Base-by-base conservation (phyloP, 1,140 invertebrate genomes). In the Heliconius congener region DNA sequence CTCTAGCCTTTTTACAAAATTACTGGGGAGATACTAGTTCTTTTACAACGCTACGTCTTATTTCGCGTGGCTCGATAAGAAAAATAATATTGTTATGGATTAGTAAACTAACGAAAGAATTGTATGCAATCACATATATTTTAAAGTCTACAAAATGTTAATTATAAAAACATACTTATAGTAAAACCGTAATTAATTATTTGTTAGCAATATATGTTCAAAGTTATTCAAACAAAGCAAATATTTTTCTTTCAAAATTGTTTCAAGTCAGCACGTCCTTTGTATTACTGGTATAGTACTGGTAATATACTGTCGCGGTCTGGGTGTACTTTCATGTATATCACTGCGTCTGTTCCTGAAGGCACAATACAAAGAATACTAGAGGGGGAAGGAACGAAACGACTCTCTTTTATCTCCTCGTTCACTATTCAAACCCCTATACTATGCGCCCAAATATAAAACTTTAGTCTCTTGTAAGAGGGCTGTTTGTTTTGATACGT, bases 361-460 rank as follows among this genome's bases (percentile, higher is more conserved):
- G 71, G 34, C 71, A 72, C 37, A 72, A 72, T 72, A 72, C 71
- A 72, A 72, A 72, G 71, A 72, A 42, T n/a, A n/a, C 71, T 39
- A 72, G 34, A 72, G 37, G 71, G 71, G 71, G 71, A 72, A 42
- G n/a, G n/a, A 72, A 23, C 71, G 71, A 72, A 72, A 42, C 71
- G 71, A 42, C 71, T 72, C 71, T 72, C 37, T 72, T 72, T 72
- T 72, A 72, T 72, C 34, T 72, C 71, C 71, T 11, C 34, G 37
- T 72, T 72, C 34, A 42, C 71, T 72, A 72, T 72, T 72, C 71
- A 72, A 72, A 72, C 71, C 34, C 37, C 71, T 72, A 72, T 72
- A 37, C 71, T 72, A 9, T 72, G 71, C 34, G 71, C 71, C 71
- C 30, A 72, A 72, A 72, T 72, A 72, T 39, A 37, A 72, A 72